A percentile compares a stretch with the other conserved stretches of the same genome.
These are phyloP conservation scores for Coilia nasus DNA, from an alignment of 2,797 vertebrate species.

Conservation along the genomic window DNA sequence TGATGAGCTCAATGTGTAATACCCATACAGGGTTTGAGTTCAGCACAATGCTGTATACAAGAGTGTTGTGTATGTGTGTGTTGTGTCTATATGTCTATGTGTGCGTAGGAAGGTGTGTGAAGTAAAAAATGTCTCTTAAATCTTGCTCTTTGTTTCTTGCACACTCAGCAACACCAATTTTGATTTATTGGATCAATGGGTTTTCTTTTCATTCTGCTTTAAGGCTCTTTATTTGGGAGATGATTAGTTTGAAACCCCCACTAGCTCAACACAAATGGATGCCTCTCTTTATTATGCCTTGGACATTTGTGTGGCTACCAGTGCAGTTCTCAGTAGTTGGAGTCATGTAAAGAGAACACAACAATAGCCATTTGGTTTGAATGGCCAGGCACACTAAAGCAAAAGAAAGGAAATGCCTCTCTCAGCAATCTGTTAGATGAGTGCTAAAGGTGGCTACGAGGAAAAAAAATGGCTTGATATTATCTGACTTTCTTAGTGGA, in stretches of 20 bases:
- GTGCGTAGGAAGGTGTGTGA: neutral
- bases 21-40: neutral
- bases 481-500: neutral
- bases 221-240: conserved; percentile 9
- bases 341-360: neutral
- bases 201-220: neutral
- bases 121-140: neutral
- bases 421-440: neutral
- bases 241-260: neutral
- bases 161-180: neutral
- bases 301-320: neutral
- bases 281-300: neutral
- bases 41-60: neutral
- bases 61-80: neutral
- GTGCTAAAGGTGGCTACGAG: neutral
- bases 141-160: neutral
- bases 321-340: neutral
- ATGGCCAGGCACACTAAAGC: neutral
- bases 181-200: neutral
- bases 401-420: neutral
- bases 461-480: neutral
- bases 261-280: neutral
- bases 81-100: neutral
- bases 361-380: neutral
- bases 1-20: neutral